Evolutionary conservation across 1,140 invertebrate species (phyloP), one percentile per base, ranked within the genome.

Genomic region (Rhynchophorus ferrugineus): DNA sequence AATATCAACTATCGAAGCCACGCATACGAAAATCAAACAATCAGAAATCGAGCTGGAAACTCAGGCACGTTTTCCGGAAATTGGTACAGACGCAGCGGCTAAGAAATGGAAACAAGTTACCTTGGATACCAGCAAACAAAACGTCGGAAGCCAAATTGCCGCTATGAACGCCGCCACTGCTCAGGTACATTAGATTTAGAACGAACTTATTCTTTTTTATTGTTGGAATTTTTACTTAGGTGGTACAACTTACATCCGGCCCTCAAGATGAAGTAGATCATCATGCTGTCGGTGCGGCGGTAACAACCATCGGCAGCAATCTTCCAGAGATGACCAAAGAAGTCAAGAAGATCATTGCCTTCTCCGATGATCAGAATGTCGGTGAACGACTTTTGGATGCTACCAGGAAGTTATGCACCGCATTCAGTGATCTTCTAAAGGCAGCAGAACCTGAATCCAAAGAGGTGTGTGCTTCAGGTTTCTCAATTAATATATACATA

Each of bases 91-190:
- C 70, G 76, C 87, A 37, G 85, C 86, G 1, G 91, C 90, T 0
- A 77, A 89, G 56, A 86, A 91, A 75, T 96, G 93, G 92, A 91
- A 91, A 69, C 89, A 95, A 65, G 88, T 87, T 41, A 91, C 87
- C 2, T 76, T 97, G 66, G 95, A 98, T 69, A 90, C 94, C 9
- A 94, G 93, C 66, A 94, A 95, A 66, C 94, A 98, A 72, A 93
- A 89, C 61, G 89, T 99, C 14, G 90, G 90, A 24, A 92, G 91
- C 24, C 92, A 98, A 71, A 87, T 99, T 60, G 95, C 95, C 8
- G 95, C 95, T 22, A 98, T 99, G 94, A 98, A 95, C 76, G 95
- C 95, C 1, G 95, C 95, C 33, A 98, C 95, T 0, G 96, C 96
- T 9, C 63, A 64, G 41, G 53, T 55, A 49, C 33, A 6, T 42